Evolutionary conservation across 2,113 vertebrate species (phyloP).

Genomic region (Macheiramphus alcinus): DNA sequence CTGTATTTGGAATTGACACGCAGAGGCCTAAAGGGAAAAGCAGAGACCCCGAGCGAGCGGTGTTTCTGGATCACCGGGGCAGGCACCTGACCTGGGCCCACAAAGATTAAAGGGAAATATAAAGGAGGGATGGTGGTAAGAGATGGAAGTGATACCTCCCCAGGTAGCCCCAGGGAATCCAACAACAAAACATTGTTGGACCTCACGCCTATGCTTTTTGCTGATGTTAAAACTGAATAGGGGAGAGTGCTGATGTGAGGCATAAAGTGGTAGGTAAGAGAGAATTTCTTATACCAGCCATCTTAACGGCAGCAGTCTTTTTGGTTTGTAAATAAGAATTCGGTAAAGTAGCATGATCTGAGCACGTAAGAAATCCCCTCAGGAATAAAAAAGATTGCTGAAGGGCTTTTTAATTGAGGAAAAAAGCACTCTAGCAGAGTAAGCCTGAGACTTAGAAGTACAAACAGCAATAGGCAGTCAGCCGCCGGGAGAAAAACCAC

Average conservation of each 20-base stretch:
- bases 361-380: not conserved
- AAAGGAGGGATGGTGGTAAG: not conserved
- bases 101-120: not conserved
- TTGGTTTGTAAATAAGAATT: not conserved
- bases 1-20: accelerated
- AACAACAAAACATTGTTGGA: not conserved
- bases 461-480: accelerated
- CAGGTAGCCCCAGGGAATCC: not conserved
- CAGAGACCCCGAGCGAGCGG: accelerated
- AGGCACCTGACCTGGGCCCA: accelerated
- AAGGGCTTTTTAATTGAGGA: not conserved
- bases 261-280: accelerated
- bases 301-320: not conserved
- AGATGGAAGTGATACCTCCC: not conserved
- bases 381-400: not conserved
- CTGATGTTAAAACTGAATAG: accelerated
- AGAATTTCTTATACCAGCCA: not conserved
- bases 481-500: accelerated
- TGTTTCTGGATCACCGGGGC: accelerated
- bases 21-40: not conserved
- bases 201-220: accelerated
- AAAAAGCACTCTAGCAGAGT: too few species aligned
- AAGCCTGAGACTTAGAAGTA: not conserved
- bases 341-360: not conserved
- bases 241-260: not conserved